Conservation (phyloP, 2,113 vertebrate species). For the Microcebus murinus region DNA sequence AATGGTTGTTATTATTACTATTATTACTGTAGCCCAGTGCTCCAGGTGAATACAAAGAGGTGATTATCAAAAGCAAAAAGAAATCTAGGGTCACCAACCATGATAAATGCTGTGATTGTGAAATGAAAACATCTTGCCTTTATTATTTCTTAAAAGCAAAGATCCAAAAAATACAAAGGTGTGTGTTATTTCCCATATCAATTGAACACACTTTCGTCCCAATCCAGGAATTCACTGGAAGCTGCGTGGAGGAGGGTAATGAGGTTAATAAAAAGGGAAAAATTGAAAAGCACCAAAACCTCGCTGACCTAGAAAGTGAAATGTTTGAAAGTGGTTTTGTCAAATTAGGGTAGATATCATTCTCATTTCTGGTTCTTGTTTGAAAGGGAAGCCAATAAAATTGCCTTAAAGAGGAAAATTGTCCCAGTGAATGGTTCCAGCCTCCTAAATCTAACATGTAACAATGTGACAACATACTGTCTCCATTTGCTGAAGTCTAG, state of each 20-base stretch:
- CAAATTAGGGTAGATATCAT: constrained; percentile 53
- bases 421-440: background rate
- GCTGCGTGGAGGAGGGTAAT: background rate
- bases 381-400: constrained; percentile 58
- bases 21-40: background rate
- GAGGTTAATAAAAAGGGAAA: constrained; percentile 40
- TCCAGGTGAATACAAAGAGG: constrained; percentile 35
- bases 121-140: constrained; percentile 64
- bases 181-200: constrained; percentile 1
- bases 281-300: constrained; percentile 19
- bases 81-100: constrained; percentile 25
- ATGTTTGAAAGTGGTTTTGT: constrained; percentile 52
- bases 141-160: constrained; percentile 58
- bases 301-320: constrained; percentile 49
- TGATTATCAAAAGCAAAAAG: constrained; percentile 55
- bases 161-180: constrained; percentile 12
- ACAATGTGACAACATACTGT: background rate
- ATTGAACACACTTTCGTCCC: background rate
- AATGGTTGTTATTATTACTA: background rate
- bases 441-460: constrained; percentile 19
- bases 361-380: constrained; percentile 55
- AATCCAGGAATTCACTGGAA: constrained; percentile 24
- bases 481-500: constrained; percentile 32
- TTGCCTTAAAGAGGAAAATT: constrained; percentile 50
- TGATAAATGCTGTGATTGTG: constrained; percentile 11